phyloP scores from a whole-genome alignment of 2,888 invertebrate species.

The Sycophila texana region DNA sequence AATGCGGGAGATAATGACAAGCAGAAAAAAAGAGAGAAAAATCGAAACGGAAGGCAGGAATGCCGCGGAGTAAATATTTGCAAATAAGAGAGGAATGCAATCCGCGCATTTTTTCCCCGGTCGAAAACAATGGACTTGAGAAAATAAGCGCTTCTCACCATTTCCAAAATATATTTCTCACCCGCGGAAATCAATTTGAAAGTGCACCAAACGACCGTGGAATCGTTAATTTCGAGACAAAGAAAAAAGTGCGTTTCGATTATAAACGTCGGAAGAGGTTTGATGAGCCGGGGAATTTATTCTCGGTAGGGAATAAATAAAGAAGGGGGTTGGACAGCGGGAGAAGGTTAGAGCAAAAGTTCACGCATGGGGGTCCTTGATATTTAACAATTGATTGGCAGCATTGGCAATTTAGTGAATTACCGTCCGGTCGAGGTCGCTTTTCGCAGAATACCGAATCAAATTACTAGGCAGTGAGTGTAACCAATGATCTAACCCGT shows the following conservation, averaged over 20 bases:
- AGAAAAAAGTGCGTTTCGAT: background rate
- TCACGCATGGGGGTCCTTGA: slow-evolving; percentile 63
- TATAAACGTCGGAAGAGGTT: background rate
- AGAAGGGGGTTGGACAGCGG: background rate
- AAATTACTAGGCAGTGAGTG: slow-evolving; percentile 66
- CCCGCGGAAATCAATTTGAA: too few species aligned
- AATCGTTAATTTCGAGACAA: slow-evolving; percentile 1
- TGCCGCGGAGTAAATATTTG: slow-evolving; percentile 24
- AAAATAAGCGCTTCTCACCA: background rate
- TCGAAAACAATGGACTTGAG: background rate
- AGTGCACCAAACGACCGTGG: background rate
- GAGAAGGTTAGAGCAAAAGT: slow-evolving; percentile 26
- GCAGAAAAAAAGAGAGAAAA: slow-evolving; percentile 7
- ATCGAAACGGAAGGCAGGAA: slow-evolving; percentile 42
- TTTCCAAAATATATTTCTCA: background rate
- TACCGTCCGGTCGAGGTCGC: slow-evolving; percentile 62
- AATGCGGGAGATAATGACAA: slow-evolving; percentile 50
- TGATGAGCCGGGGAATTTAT: background rate
- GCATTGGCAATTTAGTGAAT: slow-evolving; percentile 73
- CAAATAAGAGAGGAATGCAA: slow-evolving; percentile 15
- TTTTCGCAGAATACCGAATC: slow-evolving; percentile 71
- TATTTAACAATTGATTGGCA: slow-evolving; percentile 74
- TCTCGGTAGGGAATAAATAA: background rate
- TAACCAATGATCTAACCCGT: slow-evolving; percentile 19
- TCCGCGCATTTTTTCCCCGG: background rate